Evolutionary conservation across 2,888 invertebrate genomes (phyloP).

Genomic region (Phengaris arion): DNA sequence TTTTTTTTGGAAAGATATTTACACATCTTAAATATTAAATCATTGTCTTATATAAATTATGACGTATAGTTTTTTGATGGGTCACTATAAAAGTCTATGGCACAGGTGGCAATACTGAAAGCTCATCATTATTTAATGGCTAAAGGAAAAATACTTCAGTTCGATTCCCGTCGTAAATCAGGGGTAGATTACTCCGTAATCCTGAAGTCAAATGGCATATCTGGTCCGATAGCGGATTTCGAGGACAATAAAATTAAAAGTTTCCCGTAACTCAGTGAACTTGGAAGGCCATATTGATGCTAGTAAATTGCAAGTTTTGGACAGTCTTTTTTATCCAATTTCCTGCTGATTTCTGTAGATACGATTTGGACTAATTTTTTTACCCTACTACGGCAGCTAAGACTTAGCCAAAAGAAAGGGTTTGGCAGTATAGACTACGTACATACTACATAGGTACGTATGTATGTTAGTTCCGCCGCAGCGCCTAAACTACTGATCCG

Average conservation of each 20-base stretch:
- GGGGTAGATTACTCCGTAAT: conserved; percentile 19
- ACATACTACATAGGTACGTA: too few species aligned
- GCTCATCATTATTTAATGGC: conserved; percentile 21
- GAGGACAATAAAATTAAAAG: conserved; percentile 25
- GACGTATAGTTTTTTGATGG: too few species aligned
- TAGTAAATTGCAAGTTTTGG: conserved; percentile 8
- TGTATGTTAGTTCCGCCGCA: too few species aligned
- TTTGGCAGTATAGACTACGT: too few species aligned
- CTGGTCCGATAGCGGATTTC: conserved; percentile 16
- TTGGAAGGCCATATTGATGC: background rate
- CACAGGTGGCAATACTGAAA: background rate
- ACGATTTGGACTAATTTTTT: background rate
- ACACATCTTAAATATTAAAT: too few species aligned
- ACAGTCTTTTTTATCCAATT: background rate
- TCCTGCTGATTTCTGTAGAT: background rate
- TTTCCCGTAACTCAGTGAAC: conserved; percentile 11
- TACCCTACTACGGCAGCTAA: too few species aligned
- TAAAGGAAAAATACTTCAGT: background rate
- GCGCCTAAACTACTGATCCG: too few species aligned
- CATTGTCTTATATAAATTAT: too few species aligned
- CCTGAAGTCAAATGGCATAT: conserved; percentile 17
- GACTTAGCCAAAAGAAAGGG: too few species aligned
- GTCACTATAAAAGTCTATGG: background rate
- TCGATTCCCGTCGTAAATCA: conserved; percentile 25
- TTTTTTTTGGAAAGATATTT: too few species aligned